phyloP scores from a whole-genome alignment of 53 echinoderm and acorn worm species.

The Zoroaster sp. region DNA sequence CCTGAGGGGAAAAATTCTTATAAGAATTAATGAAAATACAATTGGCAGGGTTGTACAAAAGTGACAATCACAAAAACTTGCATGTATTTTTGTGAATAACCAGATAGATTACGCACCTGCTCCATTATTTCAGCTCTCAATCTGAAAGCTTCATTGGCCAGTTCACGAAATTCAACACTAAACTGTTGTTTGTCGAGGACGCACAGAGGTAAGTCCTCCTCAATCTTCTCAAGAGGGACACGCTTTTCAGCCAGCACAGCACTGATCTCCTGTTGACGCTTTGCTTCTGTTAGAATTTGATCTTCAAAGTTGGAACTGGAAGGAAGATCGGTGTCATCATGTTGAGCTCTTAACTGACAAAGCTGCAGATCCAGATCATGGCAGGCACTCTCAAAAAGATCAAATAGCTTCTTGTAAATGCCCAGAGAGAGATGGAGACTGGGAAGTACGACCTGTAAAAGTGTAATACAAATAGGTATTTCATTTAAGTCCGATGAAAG shows the following conservation, averaged over 20 bases:
- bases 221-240: not conserved
- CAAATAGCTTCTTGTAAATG: constrained; percentile 41
- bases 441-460: constrained; percentile 15
- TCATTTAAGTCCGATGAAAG: not conserved
- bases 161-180: not conserved
- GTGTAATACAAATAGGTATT: not conserved
- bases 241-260: not conserved
- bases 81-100: not conserved
- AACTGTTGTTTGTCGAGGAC: not conserved
- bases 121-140: not conserved
- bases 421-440: constrained; percentile 32
- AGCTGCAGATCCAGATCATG: not conserved
- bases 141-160: not conserved
- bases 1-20: not conserved
- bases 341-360: not conserved
- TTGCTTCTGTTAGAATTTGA: not conserved
- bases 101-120: not conserved
- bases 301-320: not conserved
- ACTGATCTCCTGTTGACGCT: not conserved
- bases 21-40: not conserved
- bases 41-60: not conserved
- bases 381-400: constrained; percentile 1
- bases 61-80: not conserved
- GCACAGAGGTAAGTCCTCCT: constrained; percentile 25
- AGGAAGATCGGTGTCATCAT: not conserved